Evolutionary conservation across 2,888 invertebrate species (phyloP).

Genomic region (Conchocele bisecta): DNA sequence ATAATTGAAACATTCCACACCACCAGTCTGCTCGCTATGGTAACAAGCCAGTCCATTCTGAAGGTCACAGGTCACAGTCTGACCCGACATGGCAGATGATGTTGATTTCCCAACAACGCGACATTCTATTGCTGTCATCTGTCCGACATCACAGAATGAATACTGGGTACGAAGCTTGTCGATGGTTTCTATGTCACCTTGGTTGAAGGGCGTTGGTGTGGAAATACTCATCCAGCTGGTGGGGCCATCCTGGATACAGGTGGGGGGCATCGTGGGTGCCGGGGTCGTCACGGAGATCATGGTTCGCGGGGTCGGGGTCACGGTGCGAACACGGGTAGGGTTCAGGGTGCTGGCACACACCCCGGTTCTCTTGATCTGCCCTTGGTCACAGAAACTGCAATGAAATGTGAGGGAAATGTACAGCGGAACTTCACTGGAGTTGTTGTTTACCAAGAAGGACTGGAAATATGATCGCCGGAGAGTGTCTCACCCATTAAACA

Average conservation of each 20-base stretch:
- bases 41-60: constrained; percentile 68
- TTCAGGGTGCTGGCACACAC: constrained; percentile 61
- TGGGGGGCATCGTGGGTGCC: constrained; percentile 42
- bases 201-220: constrained; percentile 70
- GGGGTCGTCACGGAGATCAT: constrained; percentile 43
- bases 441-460: too few species aligned
- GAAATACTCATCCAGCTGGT: constrained; percentile 89
- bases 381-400: constrained; percentile 78
- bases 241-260: constrained; percentile 89
- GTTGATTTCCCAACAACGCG: constrained; percentile 87
- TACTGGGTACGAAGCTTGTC: constrained; percentile 62
- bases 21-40: constrained; percentile 59
- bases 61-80: constrained; percentile 89
- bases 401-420: constrained; percentile 5
- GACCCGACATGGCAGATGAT: constrained; percentile 88
- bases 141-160: constrained; percentile 67
- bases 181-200: constrained; percentile 77
- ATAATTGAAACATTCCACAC: constrained; percentile 75
- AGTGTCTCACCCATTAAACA: too few species aligned
- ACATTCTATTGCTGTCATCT: constrained; percentile 88
- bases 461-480: too few species aligned
- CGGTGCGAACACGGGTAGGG: constrained; percentile 31
- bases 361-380: constrained; percentile 76
- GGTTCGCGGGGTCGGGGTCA: constrained; percentile 20
- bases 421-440: too few species aligned